Evolutionary conservation across 2,113 vertebrate genomes (phyloP).

Genomic region (Tiliqua scincoides): DNA sequence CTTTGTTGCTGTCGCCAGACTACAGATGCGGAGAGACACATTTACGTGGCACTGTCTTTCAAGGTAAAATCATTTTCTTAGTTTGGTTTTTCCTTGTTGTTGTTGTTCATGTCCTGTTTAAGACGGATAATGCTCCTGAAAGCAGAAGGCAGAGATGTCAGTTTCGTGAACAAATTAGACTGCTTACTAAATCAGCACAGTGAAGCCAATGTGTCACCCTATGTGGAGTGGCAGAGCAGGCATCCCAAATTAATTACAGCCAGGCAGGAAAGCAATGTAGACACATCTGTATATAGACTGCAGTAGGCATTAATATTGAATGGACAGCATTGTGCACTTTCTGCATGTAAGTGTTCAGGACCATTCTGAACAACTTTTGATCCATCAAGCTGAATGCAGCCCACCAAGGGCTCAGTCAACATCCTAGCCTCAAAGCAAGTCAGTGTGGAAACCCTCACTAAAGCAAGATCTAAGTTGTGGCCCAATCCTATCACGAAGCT

Average conservation of each 20-base stretch:
- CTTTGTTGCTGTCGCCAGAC: conserved; percentile 80
- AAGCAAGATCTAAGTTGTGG: background rate
- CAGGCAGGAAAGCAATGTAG: background rate
- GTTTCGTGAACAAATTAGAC: conserved; percentile 44
- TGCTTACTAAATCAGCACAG: conserved; percentile 33
- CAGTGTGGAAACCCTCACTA: too few relatives aligned
- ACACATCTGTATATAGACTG: background rate
- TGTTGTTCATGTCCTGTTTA: conserved; percentile 58
- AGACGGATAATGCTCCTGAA: conserved; percentile 68
- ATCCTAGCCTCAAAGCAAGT: background rate
- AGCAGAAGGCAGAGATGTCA: conserved; percentile 58
- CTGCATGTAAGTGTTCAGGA: background rate
- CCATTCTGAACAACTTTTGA: background rate
- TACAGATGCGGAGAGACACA: conserved; percentile 75
- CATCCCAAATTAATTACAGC: conserved; percentile 37
- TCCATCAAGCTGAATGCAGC: background rate
- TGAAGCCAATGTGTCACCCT: conserved; percentile 31
- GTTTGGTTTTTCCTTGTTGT: conserved; percentile 57
- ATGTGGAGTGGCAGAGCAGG: background rate
- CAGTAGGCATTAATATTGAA: background rate
- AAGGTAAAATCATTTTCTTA: conserved; percentile 71
- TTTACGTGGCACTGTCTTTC: conserved; percentile 77
- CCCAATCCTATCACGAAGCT: background rate
- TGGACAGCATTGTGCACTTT: background rate
- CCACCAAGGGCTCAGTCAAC: background rate